Evolutionary conservation across 2,888 invertebrate genomes (phyloP), one percentile per base, ranked within the genome.

Genomic region (Calliphora vomitoria): DNA sequence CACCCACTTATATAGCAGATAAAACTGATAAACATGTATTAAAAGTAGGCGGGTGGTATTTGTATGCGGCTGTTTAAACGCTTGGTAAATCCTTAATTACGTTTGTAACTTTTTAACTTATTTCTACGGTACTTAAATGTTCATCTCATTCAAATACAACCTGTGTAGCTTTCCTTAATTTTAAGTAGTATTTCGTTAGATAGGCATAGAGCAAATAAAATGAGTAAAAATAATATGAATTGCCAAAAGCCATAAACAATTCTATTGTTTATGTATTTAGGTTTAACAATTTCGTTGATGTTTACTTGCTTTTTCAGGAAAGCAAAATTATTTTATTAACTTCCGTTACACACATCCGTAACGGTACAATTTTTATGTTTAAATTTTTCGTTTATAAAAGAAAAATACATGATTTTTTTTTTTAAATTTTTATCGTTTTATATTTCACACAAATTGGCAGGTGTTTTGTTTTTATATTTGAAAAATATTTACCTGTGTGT

Each of bases 281-380:
- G 35, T 38, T 64, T 35, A 50, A 41, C 6, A 41, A 20, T 53
- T 66, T 66, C 50, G 15, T 15, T 79, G 8, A 11, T 55, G 3
- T 44, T 8, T 41, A n/a, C 50, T 50, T 15, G 50, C 8, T 13
- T 50, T n/a, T 5, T 3, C 4, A 35, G 38, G 20, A 68, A 66
- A 44, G 18, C 6, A 35, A 55, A 41, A 74, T 83, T 84, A 58
- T 64, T 84, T 78, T 66, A 84, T 76, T 83, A 78, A 72, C 78
- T 72, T 83, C 64, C 71, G 71, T 72, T 72, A 55, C 64, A 58
- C 44, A 66, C 78, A 84, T 66, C 66, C 72, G 25, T 78, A 47
- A 25, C 20, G 55, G 3, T 41, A 66, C 25, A 62, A 18, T 18
- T 64, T 83, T 62, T 38, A 81, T 53, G 72, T 44, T 66, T 66